Evolutionary conservation across 92 coral and sea anemone species (phyloP), one percentile per base, ranked within the genome.

Genomic region (Epizoanthus scotinus): DNA sequence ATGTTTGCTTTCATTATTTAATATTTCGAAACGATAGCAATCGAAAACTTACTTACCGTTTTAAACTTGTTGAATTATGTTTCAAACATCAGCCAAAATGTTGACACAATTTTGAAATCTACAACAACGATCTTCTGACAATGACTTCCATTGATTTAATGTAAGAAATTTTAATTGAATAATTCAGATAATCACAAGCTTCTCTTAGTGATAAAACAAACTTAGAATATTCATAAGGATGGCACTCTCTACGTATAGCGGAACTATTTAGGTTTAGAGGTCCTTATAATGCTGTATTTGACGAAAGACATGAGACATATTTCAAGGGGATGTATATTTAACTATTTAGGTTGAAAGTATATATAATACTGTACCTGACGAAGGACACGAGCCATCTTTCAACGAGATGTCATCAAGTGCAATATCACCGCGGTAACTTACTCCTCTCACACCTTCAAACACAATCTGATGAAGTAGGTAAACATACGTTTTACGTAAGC

Each of bases 321-420:
- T 77, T 82, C 19, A 95, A 55, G 1, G 89, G 83, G 19, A 95
- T 93, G 75, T 95, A n/a, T n/a, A n/a, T n/a, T n/a, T n/a, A n/a
- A n/a, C n/a, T n/a, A n/a, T n/a, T n/a, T n/a, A n/a, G n/a, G n/a
- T n/a, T n/a, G n/a, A n/a, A n/a, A n/a, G n/a, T n/a, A n/a, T n/a
- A n/a, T n/a, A n/a, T n/a, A 0, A 18, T 50, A 53, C 29, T 10
- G 21, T 78, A 95, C 98, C 98, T 84, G 98, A 86, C 12, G 98
- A 74, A 8, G 95, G 98, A 55, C 98, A 95, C 80, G 94, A 89
- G 8, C 98, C 98, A 38, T 95, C 98, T 73, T 77, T 82, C 19
- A 95, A 55, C 1, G 89, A 85, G 19, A 95, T 93, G 75, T 95
- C 98, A 89, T 95, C 98, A 18, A 95, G 88, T 3, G 97, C 98